phyloP scores from a whole-genome alignment of 2,113 vertebrate species.

The Origma solitaria region DNA sequence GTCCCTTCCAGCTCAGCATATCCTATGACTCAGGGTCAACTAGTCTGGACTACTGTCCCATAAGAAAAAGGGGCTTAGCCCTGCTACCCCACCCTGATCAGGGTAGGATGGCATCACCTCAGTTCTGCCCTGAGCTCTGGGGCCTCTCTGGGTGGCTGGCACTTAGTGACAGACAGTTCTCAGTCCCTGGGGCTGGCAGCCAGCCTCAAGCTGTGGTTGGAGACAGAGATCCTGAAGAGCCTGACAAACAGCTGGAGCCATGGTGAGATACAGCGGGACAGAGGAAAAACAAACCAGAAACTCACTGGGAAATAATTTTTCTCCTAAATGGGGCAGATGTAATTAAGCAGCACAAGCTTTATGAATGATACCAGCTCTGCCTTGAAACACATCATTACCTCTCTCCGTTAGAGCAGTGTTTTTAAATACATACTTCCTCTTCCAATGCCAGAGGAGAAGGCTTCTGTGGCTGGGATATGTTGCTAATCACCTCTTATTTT shows the following conservation, averaged over 20 bases:
- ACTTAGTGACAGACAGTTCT: neutral
- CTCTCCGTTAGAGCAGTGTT: neutral
- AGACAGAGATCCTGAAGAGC: neutral
- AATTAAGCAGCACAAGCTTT: constrained; percentile 49
- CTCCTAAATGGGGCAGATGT: neutral
- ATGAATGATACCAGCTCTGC: constrained; percentile 44
- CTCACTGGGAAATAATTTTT: constrained; percentile 26
- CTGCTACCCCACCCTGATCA: neutral
- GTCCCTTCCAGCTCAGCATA: neutral
- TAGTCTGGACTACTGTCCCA: neutral
- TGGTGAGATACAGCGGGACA: neutral
- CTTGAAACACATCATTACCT: constrained; percentile 52
- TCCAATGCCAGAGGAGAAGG: neutral
- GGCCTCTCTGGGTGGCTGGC: neutral
- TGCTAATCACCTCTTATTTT: neutral
- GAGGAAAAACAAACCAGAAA: constrained; percentile 28
- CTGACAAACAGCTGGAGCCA: neutral
- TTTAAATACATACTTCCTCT: constrained; percentile 16
- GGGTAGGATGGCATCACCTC: neutral
- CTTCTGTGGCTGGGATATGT: neutral
- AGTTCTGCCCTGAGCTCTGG: neutral
- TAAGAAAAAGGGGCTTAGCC: neutral
- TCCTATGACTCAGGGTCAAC: neutral
- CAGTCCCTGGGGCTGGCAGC: neutral
- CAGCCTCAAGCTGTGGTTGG: neutral